Conservation (phyloP, 2,113 vertebrate species). For the Odobenus rosmarus region DNA sequence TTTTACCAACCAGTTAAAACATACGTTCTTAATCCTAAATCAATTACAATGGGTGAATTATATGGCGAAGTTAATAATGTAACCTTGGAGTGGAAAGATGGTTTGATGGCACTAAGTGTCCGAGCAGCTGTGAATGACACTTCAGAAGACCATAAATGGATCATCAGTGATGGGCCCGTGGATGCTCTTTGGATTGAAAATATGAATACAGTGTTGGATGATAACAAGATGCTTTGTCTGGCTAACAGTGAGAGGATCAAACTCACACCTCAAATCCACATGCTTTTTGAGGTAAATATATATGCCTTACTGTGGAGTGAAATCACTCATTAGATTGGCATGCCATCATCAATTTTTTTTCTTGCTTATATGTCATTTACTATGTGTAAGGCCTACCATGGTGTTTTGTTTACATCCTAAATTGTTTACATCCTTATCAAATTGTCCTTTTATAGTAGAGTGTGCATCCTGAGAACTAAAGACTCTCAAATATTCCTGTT, state of each 20-base stretch:
- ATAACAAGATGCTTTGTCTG: slow-evolving; percentile 95
- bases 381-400: background rate
- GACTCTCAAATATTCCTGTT: background rate
- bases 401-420: slow-evolving; percentile 14
- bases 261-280: slow-evolving; percentile 91
- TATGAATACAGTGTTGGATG: slow-evolving; percentile 94
- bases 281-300: slow-evolving; percentile 91
- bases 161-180: slow-evolving; percentile 92
- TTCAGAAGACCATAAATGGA: slow-evolving; percentile 91
- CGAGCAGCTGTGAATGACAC: slow-evolving; percentile 88
- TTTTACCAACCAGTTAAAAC: slow-evolving; percentile 91
- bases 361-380: background rate
- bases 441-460: background rate
- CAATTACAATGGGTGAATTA: slow-evolving; percentile 93
- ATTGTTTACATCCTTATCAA: background rate
- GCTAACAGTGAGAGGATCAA: slow-evolving; percentile 95
- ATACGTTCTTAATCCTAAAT: slow-evolving; percentile 92
- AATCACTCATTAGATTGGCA: background rate
- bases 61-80: slow-evolving; percentile 92
- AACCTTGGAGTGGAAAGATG: slow-evolving; percentile 94
- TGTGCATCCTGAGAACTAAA: background rate
- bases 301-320: background rate
- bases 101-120: slow-evolving; percentile 92
- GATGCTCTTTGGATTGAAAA: slow-evolving; percentile 96
- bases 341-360: background rate